phyloP scores from a whole-genome alignment of 2,797 vertebrate genomes.

The Hemitrygon akajei region DNA sequence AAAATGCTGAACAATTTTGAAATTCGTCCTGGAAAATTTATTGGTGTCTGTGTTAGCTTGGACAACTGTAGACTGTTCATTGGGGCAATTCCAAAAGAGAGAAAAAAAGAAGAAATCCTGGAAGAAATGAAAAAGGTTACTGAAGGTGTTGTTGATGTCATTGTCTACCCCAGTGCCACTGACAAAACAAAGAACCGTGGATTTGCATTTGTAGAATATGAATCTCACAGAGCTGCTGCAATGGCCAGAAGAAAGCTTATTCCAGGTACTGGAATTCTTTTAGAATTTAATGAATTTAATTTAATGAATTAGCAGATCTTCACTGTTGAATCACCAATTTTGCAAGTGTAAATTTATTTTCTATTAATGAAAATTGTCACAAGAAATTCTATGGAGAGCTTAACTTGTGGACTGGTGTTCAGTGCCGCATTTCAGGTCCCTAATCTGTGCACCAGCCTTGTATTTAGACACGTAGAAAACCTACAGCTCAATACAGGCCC shows the following conservation, averaged over 20 bases:
- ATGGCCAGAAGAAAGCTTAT: constrained; percentile 84
- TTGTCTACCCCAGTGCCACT: constrained; percentile 76
- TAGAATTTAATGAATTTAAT: background rate
- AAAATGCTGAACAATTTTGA: constrained; percentile 81
- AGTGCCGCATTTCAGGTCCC: no score
- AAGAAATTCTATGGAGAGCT: background rate
- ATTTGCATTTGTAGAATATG: constrained; percentile 88
- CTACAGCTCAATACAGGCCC: no score
- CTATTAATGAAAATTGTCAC: background rate
- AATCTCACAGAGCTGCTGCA: constrained; percentile 88
- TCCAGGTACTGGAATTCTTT: constrained; percentile 61
- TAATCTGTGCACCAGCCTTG: no score
- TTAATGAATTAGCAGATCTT: background rate
- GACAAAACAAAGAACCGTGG: constrained; percentile 81
- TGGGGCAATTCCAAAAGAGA: constrained; percentile 87
- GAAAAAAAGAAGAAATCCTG: constrained; percentile 83
- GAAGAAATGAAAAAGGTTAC: constrained; percentile 89
- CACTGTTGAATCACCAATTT: background rate
- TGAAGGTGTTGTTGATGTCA: constrained; percentile 85
- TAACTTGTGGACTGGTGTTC: background rate
- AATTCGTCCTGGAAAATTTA: constrained; percentile 80
- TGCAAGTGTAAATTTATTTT: background rate
- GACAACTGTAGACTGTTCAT: constrained; percentile 93
- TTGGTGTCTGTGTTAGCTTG: constrained; percentile 86
- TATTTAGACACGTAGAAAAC: no score